Conservation (phyloP, 2,888 invertebrate species). For the Galerucella pusilla region DNA sequence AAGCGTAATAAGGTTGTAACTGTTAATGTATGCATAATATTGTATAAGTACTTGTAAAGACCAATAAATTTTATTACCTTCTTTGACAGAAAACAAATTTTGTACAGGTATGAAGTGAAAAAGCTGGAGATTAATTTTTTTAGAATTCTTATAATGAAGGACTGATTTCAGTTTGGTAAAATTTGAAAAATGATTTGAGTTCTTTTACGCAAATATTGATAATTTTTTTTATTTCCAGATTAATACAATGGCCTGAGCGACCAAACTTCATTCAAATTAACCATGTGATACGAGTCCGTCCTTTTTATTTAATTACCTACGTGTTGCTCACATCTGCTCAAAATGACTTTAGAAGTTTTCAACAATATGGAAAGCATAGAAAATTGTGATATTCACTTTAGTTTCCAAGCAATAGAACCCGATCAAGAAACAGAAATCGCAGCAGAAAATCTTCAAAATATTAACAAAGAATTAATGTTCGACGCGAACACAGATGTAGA, state of each 20-base stretch:
- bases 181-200: too few relatives aligned
- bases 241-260: neutral
- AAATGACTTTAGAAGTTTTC: conserved; percentile 50
- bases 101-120: too few relatives aligned
- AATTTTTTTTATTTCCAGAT: conserved; percentile 22
- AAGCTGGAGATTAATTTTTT: too few relatives aligned
- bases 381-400: conserved; percentile 45
- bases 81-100: too few relatives aligned
- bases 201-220: too few relatives aligned
- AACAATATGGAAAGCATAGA: conserved; percentile 46
- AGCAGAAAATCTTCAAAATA: conserved; percentile 50
- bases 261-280: conserved; percentile 14
- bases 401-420: conserved; percentile 43
- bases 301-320: conserved; percentile 30
- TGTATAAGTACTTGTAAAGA: too few relatives aligned
- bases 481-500: conserved; percentile 22
- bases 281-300: conserved; percentile 46
- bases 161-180: too few relatives aligned
- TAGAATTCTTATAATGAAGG: too few relatives aligned
- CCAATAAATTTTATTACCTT: too few relatives aligned
- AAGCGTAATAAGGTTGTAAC: too few relatives aligned
- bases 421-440: conserved; percentile 50
- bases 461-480: conserved; percentile 47
- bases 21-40: too few relatives aligned
- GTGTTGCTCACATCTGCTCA: conserved; percentile 49